Evolutionary conservation across 2,113 vertebrate species (phyloP).

Genomic region (Pithys albifrons): DNA sequence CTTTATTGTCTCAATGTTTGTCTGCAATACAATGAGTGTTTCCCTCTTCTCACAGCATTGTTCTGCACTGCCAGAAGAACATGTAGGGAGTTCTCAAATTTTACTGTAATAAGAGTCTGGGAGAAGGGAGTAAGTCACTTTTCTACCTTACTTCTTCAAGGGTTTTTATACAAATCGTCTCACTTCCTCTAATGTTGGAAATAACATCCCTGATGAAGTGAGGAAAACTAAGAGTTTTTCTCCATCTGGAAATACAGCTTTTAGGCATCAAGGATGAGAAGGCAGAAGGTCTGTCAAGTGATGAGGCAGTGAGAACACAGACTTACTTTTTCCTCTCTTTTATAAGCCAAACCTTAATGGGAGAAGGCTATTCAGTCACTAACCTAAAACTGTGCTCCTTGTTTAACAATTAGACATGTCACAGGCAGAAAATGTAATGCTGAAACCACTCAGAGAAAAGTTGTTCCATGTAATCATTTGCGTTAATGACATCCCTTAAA

Average conservation of each 20-base stretch:
- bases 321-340: neutral
- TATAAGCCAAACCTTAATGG: conserved; percentile 2
- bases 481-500: neutral
- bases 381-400: neutral
- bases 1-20: neutral
- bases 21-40: neutral
- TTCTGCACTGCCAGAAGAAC: neutral
- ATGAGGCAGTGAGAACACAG: conserved; percentile 37
- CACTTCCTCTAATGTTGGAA: conserved; percentile 18
- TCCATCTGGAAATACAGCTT: conserved; percentile 26
- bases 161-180: conserved; percentile 12
- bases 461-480: neutral
- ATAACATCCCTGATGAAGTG: conserved; percentile 28
- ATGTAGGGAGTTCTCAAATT: neutral
- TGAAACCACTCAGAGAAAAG: neutral
- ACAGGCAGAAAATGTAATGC: neutral
- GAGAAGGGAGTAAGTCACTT: neutral
- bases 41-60: neutral
- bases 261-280: conserved; percentile 23
- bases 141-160: neutral
- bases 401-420: neutral
- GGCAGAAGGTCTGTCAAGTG: conserved; percentile 7
- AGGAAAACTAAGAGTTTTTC: conserved; percentile 1
- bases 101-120: neutral
- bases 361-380: neutral